phyloP scores from a whole-genome alignment of 2,888 invertebrate species.

The Thumatha senex region DNA sequence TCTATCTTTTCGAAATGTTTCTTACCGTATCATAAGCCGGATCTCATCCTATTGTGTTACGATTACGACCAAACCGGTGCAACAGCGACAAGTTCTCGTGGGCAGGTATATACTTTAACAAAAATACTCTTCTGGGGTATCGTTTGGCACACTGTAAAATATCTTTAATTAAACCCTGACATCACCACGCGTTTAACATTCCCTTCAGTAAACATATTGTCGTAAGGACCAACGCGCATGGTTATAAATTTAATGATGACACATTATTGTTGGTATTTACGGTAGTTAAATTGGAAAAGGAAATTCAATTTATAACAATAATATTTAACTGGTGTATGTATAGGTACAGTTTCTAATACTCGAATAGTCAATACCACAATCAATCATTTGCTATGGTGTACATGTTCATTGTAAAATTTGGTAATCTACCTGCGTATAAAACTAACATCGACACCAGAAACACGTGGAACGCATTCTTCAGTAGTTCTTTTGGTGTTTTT shows the following conservation, averaged over 20 bases:
- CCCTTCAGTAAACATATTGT: slow-evolving; percentile 9
- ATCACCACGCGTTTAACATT: slow-evolving; percentile 39
- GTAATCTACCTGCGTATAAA: no score
- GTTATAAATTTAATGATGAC: background rate
- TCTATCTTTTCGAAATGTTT: no score
- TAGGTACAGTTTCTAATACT: no score
- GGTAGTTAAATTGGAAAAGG: background rate
- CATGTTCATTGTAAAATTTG: slow-evolving; percentile 1
- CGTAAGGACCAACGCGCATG: slow-evolving; percentile 8
- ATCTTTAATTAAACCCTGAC: slow-evolving; percentile 52
- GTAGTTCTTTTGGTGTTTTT: slow-evolving; percentile 66
- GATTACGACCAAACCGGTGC: slow-evolving; percentile 3
- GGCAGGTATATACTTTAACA: slow-evolving; percentile 3
- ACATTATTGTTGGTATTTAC: background rate
- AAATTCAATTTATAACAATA: no score
- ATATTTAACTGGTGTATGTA: no score
- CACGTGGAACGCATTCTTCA: slow-evolving; percentile 53
- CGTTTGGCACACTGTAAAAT: slow-evolving; percentile 42
- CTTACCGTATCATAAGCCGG: slow-evolving; percentile 8
- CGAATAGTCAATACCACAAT: no score
- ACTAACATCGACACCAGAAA: slow-evolving; percentile 30
- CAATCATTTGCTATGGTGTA: no score
- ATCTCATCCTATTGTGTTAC: slow-evolving; percentile 15
- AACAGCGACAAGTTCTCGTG: slow-evolving; percentile 25
- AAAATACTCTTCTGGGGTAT: slow-evolving; percentile 14